A percentile compares a stretch with the other conserved stretches of the same genome.
phyloP scores from a whole-genome alignment of 2,888 invertebrate genomes.

The Nemurella pictetii region DNA sequence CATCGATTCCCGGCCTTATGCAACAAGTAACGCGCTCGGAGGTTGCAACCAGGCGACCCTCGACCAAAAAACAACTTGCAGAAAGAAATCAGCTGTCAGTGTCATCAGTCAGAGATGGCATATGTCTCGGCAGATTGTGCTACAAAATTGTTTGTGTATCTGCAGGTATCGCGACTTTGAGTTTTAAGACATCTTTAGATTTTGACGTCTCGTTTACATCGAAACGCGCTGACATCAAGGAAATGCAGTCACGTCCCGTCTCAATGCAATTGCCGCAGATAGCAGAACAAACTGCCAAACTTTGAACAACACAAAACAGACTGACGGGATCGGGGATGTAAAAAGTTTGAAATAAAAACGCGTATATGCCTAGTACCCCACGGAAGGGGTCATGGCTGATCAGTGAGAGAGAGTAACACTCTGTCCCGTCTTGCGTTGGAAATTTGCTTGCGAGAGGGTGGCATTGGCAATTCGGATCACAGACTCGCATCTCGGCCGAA shows the following conservation, averaged over 20 bases:
- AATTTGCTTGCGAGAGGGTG: neutral
- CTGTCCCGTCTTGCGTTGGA: neutral
- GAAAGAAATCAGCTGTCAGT: neutral
- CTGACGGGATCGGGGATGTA: neutral
- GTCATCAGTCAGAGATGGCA: neutral
- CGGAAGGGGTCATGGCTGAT: too few relatives aligned
- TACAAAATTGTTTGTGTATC: too few relatives aligned
- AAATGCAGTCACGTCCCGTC: neutral
- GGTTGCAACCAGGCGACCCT: neutral
- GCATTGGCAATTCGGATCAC: neutral
- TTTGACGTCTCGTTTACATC: neutral
- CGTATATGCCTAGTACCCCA: neutral
- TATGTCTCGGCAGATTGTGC: too few relatives aligned
- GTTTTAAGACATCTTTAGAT: too few relatives aligned
- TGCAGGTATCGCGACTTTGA: too few relatives aligned
- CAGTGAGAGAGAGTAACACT: neutral
- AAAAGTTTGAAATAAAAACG: neutral
- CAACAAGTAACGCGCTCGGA: neutral
- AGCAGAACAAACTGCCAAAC: neutral
- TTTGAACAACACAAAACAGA: neutral
- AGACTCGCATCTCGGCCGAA: neutral
- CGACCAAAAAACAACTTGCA: neutral
- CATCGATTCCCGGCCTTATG: neutral
- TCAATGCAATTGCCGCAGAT: too few relatives aligned
- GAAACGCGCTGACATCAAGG: neutral